Evolutionary conservation across 1,140 invertebrate species (phyloP), one percentile per base, ranked within the genome.

Genomic region (Schlechtendalia chinensis): DNA sequence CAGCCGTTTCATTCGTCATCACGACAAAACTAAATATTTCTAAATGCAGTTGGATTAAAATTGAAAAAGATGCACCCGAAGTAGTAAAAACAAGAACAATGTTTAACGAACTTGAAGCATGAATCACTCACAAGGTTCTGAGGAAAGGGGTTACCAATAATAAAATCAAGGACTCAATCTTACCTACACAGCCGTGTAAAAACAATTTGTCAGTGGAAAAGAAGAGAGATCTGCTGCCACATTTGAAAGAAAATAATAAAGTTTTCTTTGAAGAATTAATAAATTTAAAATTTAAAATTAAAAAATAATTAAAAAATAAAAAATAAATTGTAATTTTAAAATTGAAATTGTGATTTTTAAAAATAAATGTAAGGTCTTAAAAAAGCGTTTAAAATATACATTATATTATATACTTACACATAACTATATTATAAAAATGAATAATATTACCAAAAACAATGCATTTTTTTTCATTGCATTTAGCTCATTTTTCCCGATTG

Each of bases 61-160:
- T 77, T 54, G 63, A 56, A 58, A 81, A 81, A 53, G 19, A 69
- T n/a, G n/a, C n/a, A n/a, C n/a, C n/a, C 45, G 59, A 56, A 39
- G 50, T 53, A 17, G 72, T 81, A 22, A 56, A 77, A 10, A 61
- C 45, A 11, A 81, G 39, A 71, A 77, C 56, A 47, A 75, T 72
- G 11, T 81, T 77, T 56, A 81, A 45, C 67, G 58, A 79, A 61
- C 58, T 81, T 75, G 81, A 77, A 67, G 14, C 58, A 61, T 81
- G 72, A 59, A 77, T n/a, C 22, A 39, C 61, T 27, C 47, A 58
- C 61, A 81, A 81, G 24, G 72, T 81, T 39, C 59, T 75, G 72
- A 77, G 79, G 59, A 81, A 81, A 81, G 71, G 81, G 24, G 58
- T 81, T 29, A 81, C 77, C 50, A 45, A 29, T 61, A 22, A 81